Conservation (phyloP, 2,113 vertebrate genomes). For the Brienomyrus brachyistius region DNA sequence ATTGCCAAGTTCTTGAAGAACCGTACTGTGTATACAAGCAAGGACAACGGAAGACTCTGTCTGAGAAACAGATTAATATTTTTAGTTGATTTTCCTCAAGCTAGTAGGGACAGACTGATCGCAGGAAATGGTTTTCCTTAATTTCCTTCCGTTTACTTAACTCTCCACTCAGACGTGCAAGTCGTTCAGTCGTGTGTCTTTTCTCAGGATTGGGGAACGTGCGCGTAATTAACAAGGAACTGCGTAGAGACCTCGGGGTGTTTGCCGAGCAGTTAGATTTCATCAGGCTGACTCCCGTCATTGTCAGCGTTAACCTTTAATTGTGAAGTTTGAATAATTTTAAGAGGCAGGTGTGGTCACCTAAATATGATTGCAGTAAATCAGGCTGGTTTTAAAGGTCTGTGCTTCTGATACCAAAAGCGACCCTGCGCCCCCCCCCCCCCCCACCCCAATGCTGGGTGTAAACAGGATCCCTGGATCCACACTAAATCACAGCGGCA, state of each 20-base stretch:
- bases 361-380: not conserved
- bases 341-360: not conserved
- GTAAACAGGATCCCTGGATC: not conserved
- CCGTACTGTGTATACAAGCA: not conserved
- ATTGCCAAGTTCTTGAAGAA: not conserved
- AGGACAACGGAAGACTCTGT: slow-evolving; percentile 22
- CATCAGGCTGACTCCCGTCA: not conserved
- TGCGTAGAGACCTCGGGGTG: not conserved
- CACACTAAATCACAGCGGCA: not conserved
- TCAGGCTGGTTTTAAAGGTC: not conserved
- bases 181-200: not conserved
- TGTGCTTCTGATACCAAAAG: not conserved
- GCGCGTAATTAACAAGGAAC: not conserved
- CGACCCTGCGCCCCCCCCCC: not conserved
- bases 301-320: not conserved
- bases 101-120: not conserved
- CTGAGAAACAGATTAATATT: not conserved
- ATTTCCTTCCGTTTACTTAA: not conserved
- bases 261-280: not conserved
- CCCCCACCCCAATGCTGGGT: not conserved
- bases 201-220: not conserved
- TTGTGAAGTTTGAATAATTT: not conserved
- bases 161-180: not conserved
- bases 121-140: not conserved
- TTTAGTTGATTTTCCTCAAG: not conserved